A percentile compares a stretch with the other conserved stretches of the same genome.
Evolutionary conservation across 2,797 vertebrate species (phyloP).

Genomic region (Falco columbarius): DNA sequence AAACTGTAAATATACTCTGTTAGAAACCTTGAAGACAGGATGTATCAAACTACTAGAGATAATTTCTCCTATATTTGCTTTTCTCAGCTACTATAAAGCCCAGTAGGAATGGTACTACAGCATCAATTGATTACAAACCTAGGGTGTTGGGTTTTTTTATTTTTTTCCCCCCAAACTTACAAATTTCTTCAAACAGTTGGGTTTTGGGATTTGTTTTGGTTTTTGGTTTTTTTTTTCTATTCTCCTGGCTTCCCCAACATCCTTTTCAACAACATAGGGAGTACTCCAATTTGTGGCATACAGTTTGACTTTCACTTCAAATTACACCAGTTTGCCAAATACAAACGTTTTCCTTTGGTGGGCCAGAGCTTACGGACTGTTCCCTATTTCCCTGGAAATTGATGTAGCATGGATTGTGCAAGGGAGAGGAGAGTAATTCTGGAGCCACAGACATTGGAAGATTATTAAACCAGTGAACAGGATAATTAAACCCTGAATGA

Average conservation of each 20-base stretch:
- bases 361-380: neutral
- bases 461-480: constrained; percentile 8
- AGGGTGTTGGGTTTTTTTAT: too few relatives aligned
- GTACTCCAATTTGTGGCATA: neutral
- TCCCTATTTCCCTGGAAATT: neutral
- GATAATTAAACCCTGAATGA: constrained; percentile 28
- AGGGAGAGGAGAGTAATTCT: neutral
- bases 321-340: neutral
- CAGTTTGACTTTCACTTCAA: neutral
- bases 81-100: neutral
- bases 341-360: neutral
- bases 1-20: neutral
- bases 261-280: neutral
- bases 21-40: neutral
- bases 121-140: neutral
- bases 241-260: neutral
- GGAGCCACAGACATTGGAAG: neutral
- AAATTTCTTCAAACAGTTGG: neutral
- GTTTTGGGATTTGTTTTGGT: too few relatives aligned
- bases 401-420: neutral
- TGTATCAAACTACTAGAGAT: fast-evolving
- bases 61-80: neutral
- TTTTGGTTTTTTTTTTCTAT: neutral
- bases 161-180: neutral
- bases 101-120: fast-evolving